phyloP scores from a whole-genome alignment of 2,888 invertebrate genomes.

The Diplazon laetatorius region DNA sequence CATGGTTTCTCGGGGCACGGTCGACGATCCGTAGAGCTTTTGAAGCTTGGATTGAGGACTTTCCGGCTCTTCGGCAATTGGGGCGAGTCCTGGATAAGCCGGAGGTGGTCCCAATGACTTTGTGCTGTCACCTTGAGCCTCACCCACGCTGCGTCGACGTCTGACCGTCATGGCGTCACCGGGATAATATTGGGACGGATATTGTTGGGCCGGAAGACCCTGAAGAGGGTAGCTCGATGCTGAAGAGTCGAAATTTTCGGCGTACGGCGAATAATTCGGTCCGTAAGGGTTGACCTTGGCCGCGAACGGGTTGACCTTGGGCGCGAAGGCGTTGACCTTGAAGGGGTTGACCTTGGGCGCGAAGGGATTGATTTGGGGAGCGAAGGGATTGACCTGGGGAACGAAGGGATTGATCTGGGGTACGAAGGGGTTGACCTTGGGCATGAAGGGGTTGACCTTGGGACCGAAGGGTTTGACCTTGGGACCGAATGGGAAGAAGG shows the following conservation, averaged over 20 bases:
- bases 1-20: slow-evolving; percentile 69
- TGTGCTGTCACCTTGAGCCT: slow-evolving; percentile 30
- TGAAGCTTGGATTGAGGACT: slow-evolving; percentile 27
- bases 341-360: too few species aligned
- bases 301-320: slow-evolving; percentile 8
- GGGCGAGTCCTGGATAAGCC: slow-evolving; percentile 72
- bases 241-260: neutral
- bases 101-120: slow-evolving; percentile 69
- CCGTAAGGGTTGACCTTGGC: neutral
- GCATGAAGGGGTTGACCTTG: neutral
- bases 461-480: slow-evolving; percentile 18
- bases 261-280: slow-evolving; percentile 12
- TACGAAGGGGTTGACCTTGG: slow-evolving; percentile 1
- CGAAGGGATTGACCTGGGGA: too few species aligned
- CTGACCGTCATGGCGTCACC: slow-evolving; percentile 34
- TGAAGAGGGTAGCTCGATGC: slow-evolving; percentile 23
- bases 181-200: slow-evolving; percentile 27
- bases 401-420: neutral
- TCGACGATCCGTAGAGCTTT: slow-evolving; percentile 27
- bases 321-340: too few species aligned
- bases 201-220: slow-evolving; percentile 8
- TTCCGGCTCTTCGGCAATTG: slow-evolving; percentile 74
- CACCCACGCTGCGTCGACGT: slow-evolving; percentile 53
- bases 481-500: neutral
- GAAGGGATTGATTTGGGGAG: too few species aligned